phyloP scores from a whole-genome alignment of 2,113 vertebrate genomes.

The Atractosteus spatula region DNA sequence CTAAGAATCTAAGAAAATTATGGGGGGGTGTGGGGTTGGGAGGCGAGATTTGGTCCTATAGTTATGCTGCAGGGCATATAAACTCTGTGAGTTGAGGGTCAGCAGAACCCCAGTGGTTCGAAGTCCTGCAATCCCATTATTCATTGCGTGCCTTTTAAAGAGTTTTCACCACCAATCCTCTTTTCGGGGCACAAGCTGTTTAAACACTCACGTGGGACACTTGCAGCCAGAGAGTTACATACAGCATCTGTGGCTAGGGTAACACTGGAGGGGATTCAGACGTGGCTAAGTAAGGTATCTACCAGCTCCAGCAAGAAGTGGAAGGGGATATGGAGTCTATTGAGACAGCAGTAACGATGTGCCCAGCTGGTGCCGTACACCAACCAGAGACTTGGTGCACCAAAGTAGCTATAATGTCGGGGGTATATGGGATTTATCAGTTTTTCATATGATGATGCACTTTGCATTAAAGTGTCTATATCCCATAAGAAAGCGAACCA shows the following conservation, averaged over 20 bases:
- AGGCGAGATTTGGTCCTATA: not conserved
- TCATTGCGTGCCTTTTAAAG: conserved; percentile 3
- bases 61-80: not conserved
- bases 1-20: not conserved
- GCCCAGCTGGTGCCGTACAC: not conserved
- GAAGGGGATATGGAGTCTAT: not conserved
- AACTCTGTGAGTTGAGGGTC: not conserved
- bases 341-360: not conserved
- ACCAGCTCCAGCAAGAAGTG: not conserved
- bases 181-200: conserved; percentile 15
- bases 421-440: no score
- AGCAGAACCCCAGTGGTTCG: not conserved
- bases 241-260: not conserved
- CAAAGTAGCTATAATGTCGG: no score
- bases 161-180: conserved; percentile 6
- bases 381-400: not conserved
- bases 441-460: no score
- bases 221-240: conserved; percentile 6
- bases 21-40: not conserved
- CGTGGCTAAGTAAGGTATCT: conserved; percentile 3
- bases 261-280: not conserved
- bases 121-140: not conserved
- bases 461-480: no score
- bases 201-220: conserved; percentile 5
- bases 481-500: no score